These are phyloP conservation scores for Ecdyonurus torrentis DNA, from an alignment of 2,888 invertebrate genomes.

Conservation along the genomic window DNA sequence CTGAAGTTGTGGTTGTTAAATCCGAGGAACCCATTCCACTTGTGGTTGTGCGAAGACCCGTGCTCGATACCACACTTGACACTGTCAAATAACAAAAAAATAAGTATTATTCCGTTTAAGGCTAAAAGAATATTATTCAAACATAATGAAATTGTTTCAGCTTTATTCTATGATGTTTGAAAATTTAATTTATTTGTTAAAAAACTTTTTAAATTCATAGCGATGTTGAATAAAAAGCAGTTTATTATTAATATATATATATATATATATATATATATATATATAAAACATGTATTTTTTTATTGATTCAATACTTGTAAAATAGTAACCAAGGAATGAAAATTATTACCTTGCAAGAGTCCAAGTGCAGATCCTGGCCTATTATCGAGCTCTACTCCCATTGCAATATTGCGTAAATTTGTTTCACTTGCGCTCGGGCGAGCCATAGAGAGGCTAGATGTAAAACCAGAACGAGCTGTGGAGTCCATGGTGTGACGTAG, in stretches of 20 bases:
- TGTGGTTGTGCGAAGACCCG: slow-evolving; percentile 21
- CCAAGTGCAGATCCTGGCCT: slow-evolving; percentile 28
- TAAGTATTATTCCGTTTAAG: too few relatives aligned
- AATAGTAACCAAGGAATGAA: background rate
- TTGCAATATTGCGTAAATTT: slow-evolving; percentile 25
- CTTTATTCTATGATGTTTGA: background rate
- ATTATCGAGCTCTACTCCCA: slow-evolving; percentile 22
- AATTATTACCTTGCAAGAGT: slow-evolving; percentile 24
- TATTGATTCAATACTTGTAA: background rate
- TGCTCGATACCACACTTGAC: slow-evolving; percentile 25
- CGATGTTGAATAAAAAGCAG: background rate
- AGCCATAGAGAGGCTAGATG: slow-evolving; percentile 22
- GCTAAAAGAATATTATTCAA: too few relatives aligned
- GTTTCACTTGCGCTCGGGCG: slow-evolving; percentile 29
- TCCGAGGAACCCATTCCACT: slow-evolving; percentile 17
- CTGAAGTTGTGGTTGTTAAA: slow-evolving; percentile 15
- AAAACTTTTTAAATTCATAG: background rate
- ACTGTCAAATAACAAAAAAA: slow-evolving; percentile 17
- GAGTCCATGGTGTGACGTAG: slow-evolving; percentile 22
- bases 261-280: too few relatives aligned
- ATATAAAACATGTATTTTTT: too few relatives aligned
- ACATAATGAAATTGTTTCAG: too few relatives aligned
- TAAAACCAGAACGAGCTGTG: slow-evolving; percentile 15
- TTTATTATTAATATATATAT: too few relatives aligned
- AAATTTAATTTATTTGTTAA: background rate